These are phyloP conservation scores for Polydrusus pterygomalis DNA, from an alignment of 2,888 invertebrate genomes.

Conservation along the genomic window DNA sequence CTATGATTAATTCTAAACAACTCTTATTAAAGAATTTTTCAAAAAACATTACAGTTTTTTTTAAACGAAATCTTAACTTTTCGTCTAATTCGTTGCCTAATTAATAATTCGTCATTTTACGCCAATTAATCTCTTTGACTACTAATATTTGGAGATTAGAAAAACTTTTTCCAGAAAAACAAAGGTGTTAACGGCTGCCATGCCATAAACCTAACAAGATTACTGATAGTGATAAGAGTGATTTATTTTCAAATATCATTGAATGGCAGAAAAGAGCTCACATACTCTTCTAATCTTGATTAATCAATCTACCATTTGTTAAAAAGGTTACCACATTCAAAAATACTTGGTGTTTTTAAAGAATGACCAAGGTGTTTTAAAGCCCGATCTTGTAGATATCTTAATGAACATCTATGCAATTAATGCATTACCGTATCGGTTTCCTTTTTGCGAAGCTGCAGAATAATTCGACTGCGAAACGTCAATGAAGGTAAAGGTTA, in stretches of 20 bases:
- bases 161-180: no score
- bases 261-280: slow-evolving; percentile 8
- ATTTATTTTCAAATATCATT: slow-evolving; percentile 33
- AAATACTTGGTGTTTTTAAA: slow-evolving; percentile 23
- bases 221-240: slow-evolving; percentile 37
- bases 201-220: slow-evolving; percentile 18
- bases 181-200: slow-evolving; percentile 19
- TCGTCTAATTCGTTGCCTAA: no score
- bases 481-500: no score
- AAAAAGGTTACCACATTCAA: slow-evolving; percentile 41
- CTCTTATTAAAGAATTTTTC: no score
- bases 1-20: no score
- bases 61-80: no score
- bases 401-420: slow-evolving; percentile 43
- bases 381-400: slow-evolving; percentile 28
- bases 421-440: slow-evolving; percentile 33
- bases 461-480: neutral
- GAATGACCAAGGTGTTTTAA: slow-evolving; percentile 37
- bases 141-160: no score
- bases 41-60: no score
- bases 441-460: neutral
- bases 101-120: no score
- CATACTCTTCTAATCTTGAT: slow-evolving; percentile 20
- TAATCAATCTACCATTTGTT: slow-evolving; percentile 25
- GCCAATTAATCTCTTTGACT: no score